phyloP scores from a whole-genome alignment of 1,140 invertebrate genomes.

The Drosophila pallidifrons region DNA sequence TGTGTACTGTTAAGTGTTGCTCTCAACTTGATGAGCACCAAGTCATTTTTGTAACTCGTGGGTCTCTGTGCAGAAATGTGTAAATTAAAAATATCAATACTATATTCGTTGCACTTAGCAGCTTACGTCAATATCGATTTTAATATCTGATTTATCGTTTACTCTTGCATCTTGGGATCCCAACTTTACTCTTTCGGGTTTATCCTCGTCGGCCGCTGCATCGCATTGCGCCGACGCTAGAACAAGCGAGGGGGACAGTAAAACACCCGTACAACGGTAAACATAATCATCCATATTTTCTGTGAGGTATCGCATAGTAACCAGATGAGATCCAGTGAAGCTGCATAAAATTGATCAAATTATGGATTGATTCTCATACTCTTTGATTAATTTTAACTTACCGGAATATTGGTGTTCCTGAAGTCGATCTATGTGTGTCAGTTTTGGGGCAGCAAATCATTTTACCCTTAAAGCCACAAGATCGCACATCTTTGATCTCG shows the following conservation, averaged over 20 bases:
- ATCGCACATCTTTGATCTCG: no score
- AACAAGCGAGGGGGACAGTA: neutral
- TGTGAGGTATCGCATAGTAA: neutral
- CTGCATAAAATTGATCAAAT: neutral
- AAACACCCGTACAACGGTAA: neutral
- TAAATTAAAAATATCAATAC: no score
- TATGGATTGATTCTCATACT: no score
- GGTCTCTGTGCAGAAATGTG: neutral
- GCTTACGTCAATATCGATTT: neutral
- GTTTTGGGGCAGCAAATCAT: no score
- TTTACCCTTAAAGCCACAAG: no score
- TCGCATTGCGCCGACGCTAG: neutral
- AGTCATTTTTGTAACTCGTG: neutral
- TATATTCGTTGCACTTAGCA: neutral
- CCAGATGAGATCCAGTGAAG: neutral
- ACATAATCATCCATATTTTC: neutral
- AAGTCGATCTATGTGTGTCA: no score
- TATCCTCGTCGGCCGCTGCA: neutral
- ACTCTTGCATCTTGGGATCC: neutral
- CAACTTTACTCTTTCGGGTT: neutral
- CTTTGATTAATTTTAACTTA: no score
- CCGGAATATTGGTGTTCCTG: no score
- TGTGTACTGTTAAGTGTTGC: neutral
- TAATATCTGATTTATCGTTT: neutral
- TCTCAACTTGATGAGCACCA: neutral